Evolutionary conservation across 2,113 vertebrate genomes (phyloP), one percentile per base, ranked within the genome.

Genomic region (Indri indri): DNA sequence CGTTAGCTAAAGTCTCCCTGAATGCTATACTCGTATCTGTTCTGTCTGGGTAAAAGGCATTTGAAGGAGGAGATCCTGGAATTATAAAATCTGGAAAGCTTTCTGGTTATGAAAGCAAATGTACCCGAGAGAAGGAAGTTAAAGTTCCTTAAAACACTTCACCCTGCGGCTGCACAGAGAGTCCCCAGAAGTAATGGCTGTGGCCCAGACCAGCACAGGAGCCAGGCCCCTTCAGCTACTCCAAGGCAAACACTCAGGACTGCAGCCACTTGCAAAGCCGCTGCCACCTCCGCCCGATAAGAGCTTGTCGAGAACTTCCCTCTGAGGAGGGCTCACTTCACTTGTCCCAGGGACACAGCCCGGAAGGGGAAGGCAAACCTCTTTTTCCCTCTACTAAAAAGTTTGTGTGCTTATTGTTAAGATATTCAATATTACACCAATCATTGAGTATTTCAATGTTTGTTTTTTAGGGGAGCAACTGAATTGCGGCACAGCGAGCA

Each of bases 31-130:
- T 57, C 76, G 11, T 1, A 7, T 74, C 14, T 59, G 92, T 37
- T 90, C 74, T 93, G 11, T 90, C 5, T 73, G 23, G 50, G 92
- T 18, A 68, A 59, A 88, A 79, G 87, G 42, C 87, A 63, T 74
- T 54, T 77, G 89, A 89, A 94, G 59, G 89, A 84, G 59, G 79
- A 95, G 94, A 92, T 34, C 88, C 90, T 10, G 0, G 84, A 94
- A 96, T 97, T 92, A 96, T 90, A 97, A 96, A 95, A 97, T 84
- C 91, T 71, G 79, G 92, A 76, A 63, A 89, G 79, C 68, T 74
- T 54, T 90, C 73, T 96, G 92, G 81, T 98, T 97, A 73, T 27
- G 40, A 92, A 96, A 97, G 92, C 40, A 68, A 76, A 45, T 52
- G 79, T 63, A 50, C 30, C 32, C 0, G 17, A 81, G 59, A 42